Evolutionary conservation across 2,113 vertebrate genomes (phyloP), one percentile per base, ranked within the genome.

Genomic region (Oryzias celebensis): DNA sequence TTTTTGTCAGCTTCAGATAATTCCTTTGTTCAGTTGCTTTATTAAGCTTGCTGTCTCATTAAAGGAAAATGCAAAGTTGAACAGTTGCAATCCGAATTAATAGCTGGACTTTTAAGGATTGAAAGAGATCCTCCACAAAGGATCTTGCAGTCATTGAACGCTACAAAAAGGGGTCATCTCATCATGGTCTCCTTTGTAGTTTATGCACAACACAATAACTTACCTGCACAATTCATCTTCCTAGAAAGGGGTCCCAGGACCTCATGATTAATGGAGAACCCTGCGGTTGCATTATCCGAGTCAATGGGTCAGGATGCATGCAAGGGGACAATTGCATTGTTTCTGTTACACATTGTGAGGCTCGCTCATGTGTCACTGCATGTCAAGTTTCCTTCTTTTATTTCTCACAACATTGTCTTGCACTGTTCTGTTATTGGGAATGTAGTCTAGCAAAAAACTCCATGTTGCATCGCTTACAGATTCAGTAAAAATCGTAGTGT

Each of bases 201-300:
- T 17, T 16, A 46, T 16, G 44, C 44, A 46, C 45, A 47, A 47
- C 16, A 47, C 47, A 48, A 17, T 14, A 48, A 18, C n/a, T 7
- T 17, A 48, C 47, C 47, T 20, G 47, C 14, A 7, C 42, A 23
- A 44, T 57, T 3, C 20, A 45, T 58, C 18, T 26, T 58, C 12
- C 36, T 26, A 55, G n/a, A 45, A 16, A 26, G 15, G 3, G 16
- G 43, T 26, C 46, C 44, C 42, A 46, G 42, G 15, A 58, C 44
- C 46, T 58, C 56, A 58, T 44, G 42, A 42, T 48, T 48, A 48
- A 48, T 58, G 55, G 36, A 3, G 36, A 36, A 36, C 36, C 36
- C 36, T 36, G 36, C 36, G 36, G 42, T 42, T 17, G 55, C 22
- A 58, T 45, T 45, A 45, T 20, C 55, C 22, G 7, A 17, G 55